Base-by-base conservation (phyloP, 2,888 invertebrate species). In the Watsonalla binaria region DNA sequence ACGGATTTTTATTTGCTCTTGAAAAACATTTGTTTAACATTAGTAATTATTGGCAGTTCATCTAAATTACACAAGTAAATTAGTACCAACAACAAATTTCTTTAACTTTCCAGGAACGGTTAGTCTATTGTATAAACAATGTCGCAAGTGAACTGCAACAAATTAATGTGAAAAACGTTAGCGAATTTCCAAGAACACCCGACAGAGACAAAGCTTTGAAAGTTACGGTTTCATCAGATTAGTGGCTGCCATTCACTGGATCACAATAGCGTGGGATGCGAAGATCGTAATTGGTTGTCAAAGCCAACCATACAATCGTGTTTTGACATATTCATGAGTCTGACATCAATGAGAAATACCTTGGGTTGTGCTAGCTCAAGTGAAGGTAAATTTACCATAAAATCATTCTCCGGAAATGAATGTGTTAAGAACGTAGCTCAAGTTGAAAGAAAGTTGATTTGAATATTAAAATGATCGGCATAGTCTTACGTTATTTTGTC, bases 221-320 rank as follows among this genome's bases (percentile, higher is more conserved):
- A 68, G 68, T 72, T 69, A 66, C 62, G 55, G 62, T 67, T 66
- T 57, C 63, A 72, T 75, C 69, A 72, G 74, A 72, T 76, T 74
- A 74, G 59, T 70, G 62, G 59, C 53, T 63, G 59, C 66, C 61
- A 72, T 74, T 72, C 70, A 59, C 45, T 46, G 15, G 37, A 47
- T 47, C 54, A 71, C 73, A 71, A 72, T 68, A 58, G 57, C 55
- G 55, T 49, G 55, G 56, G 56, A 64, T 66, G 69, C 69, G 65
- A 62, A 64, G 65, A 66, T 59, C 66, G 63, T 74, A 72, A 75
- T 73, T 75, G 71, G 68, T 63, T 69, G 72, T 73, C 75, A 74
- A 68, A 70, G 65, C 61, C 70, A 68, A 68, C 63, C 63, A 61
- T 42, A 62, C 60, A 60, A 56, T 57, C 55, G 2, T 54, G 57